Base-by-base conservation (phyloP, 2,113 vertebrate species). In the Apus apus region DNA sequence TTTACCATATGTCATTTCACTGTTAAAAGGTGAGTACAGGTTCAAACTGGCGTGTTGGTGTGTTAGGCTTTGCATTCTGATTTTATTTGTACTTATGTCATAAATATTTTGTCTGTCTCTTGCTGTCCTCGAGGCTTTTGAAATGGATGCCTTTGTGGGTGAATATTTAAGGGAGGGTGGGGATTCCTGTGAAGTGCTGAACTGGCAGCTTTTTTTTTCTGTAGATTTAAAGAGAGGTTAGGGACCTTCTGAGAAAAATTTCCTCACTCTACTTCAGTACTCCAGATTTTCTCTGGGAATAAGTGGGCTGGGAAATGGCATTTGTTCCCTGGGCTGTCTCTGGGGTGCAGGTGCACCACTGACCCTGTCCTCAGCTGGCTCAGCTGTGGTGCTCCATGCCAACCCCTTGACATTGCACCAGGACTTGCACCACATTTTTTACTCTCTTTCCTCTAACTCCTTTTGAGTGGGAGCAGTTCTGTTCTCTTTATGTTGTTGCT, bases 281-380 rank as follows among this genome's bases (percentile, higher is more conserved):
- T 43, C 8, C 23, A 17, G 13, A 38, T 38, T 75, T 61, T 30
- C 23, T 73, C 43, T 14, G 30, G 48, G 51, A 62, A 15, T 23
- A 51, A 32, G 27, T 5, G 45, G 16, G 23, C 21, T 13, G 54
- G 26, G 53, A 21, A 50, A 34, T 36, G 1, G 2, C 4, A 9
- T 32, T 38, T 70, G 36, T 58, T 48, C 12, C 15, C 17, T 30
- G 43, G 38, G 8, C 81, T 54, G 21, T 71, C 22, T 61, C 58
- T 29, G 45, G 53, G 34, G 16, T 46, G 15, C 10, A 1, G 0
- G 19, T 29, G 18, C 9, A 3, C 13, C 27, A 14, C 2, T 6
- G 30, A 34, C 30, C 5, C 21, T 50, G 46, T 27, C 30, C 26
- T 61, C 18, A 8, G 22, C 13, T 75, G 68, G 11, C 36, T 70